Evolutionary conservation across 2,888 invertebrate species (phyloP).

Genomic region (Stenodema calcarata): DNA sequence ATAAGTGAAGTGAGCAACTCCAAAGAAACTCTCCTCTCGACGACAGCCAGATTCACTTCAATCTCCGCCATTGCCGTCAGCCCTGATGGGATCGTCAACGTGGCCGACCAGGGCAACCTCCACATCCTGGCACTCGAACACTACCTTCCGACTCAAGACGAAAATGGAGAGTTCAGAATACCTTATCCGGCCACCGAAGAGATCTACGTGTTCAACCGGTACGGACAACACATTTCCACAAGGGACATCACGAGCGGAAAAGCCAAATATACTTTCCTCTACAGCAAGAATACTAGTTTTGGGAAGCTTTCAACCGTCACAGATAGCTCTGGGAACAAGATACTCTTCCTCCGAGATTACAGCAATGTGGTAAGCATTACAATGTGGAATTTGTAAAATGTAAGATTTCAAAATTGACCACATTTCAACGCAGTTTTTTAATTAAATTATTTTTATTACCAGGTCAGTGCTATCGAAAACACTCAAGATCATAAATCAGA

Average conservation of each 20-base stretch:
- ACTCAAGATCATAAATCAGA: conserved; percentile 92
- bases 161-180: conserved; percentile 73
- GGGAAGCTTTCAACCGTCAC: conserved; percentile 92
- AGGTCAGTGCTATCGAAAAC: conserved; percentile 86
- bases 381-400: neutral
- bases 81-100: conserved; percentile 93
- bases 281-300: conserved; percentile 95
- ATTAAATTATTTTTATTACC: neutral
- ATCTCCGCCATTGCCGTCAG: conserved; percentile 91
- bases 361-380: conserved; percentile 81
- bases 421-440: too few relatives aligned
- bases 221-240: conserved; percentile 92
- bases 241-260: conserved; percentile 94
- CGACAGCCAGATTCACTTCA: conserved; percentile 87
- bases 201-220: conserved; percentile 87
- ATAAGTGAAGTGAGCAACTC: conserved; percentile 73
- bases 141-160: conserved; percentile 84
- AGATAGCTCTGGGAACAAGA: conserved; percentile 91
- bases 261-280: conserved; percentile 92
- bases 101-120: conserved; percentile 89
- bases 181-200: conserved; percentile 80
- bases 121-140: conserved; percentile 86
- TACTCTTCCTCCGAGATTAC: conserved; percentile 90
- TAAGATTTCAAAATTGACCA: neutral
- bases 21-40: conserved; percentile 80